A percentile compares a stretch with the other conserved stretches of the same genome.
These are phyloP conservation scores for Homarus americanus DNA, from an alignment of 1,140 invertebrate genomes.

Conservation along the genomic window DNA sequence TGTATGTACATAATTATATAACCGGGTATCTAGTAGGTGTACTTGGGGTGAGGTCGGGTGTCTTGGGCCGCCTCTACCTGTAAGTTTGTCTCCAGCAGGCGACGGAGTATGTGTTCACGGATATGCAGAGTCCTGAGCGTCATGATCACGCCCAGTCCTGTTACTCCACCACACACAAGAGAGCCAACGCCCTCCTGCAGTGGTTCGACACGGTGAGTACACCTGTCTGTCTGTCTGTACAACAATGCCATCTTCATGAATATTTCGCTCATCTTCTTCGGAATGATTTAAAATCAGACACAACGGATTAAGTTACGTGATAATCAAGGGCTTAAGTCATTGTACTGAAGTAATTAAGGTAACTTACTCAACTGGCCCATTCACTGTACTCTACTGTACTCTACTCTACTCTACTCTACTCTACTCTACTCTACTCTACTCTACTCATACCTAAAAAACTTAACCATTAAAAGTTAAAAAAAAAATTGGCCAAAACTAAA, in stretches of 20 bases:
- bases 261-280: too few species aligned
- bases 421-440: too few species aligned
- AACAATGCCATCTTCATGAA: neutral
- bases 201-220: constrained; percentile 80
- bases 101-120: constrained; percentile 81
- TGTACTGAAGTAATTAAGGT: too few species aligned
- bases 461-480: too few species aligned
- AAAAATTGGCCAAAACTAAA: too few species aligned
- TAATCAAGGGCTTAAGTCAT: too few species aligned
- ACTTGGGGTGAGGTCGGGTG: neutral
- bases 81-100: constrained; percentile 77
- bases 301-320: too few species aligned
- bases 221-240: neutral
- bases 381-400: too few species aligned
- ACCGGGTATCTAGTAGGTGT: neutral
- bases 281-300: too few species aligned
- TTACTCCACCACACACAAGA: constrained; percentile 80
- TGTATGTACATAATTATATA: neutral
- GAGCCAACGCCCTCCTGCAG: constrained; percentile 80
- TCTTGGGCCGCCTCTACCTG: neutral
- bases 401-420: too few species aligned
- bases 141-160: constrained; percentile 80
- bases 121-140: constrained; percentile 80
- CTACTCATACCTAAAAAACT: too few species aligned
- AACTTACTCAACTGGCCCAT: too few species aligned